These are phyloP conservation scores for Scelioninae gen. 1 DNA, from an alignment of 2,888 invertebrate species.

Conservation along the genomic window DNA sequence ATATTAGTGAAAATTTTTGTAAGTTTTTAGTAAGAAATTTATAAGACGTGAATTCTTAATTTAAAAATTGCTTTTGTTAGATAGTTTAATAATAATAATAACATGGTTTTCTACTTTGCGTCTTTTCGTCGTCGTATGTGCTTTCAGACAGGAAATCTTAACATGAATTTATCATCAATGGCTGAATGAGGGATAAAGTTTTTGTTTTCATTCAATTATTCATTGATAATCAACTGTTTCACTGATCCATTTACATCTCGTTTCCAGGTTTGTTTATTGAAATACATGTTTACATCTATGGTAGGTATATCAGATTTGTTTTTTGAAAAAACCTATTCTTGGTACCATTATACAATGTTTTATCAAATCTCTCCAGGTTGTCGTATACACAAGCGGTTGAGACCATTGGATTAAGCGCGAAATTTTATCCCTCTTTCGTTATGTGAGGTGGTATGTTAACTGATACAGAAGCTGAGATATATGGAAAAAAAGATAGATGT, in stretches of 20 bases:
- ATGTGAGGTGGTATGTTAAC: too few relatives aligned
- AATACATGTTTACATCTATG: conserved; percentile 4
- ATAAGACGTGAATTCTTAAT: conserved; percentile 10
- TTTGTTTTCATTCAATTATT: conserved; percentile 20
- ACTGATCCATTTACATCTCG: neutral
- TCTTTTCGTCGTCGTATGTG: conserved; percentile 18
- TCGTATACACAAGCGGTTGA: too few relatives aligned
- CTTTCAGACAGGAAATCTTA: conserved; percentile 24
- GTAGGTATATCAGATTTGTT: too few relatives aligned
- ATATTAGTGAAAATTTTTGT: too few relatives aligned
- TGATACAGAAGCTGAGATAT: too few relatives aligned
- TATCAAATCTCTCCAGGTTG: too few relatives aligned
- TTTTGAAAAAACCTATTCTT: too few relatives aligned
- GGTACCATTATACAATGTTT: too few relatives aligned
- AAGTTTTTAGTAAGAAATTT: conserved; percentile 9
- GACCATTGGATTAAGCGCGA: too few relatives aligned
- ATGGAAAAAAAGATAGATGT: too few relatives aligned
- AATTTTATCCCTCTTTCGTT: too few relatives aligned
- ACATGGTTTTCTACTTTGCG: conserved; percentile 38
- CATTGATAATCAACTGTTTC: conserved; percentile 6
- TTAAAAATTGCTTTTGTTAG: conserved; percentile 6
- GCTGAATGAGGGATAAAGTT: conserved; percentile 15
- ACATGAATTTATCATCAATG: conserved; percentile 29
- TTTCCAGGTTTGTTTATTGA: neutral
- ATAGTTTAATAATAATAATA: conserved; percentile 25